A percentile compares a stretch with the other conserved stretches of the same genome.
Evolutionary conservation across 2,888 invertebrate genomes (phyloP).

Genomic region (Erebia palarica): DNA sequence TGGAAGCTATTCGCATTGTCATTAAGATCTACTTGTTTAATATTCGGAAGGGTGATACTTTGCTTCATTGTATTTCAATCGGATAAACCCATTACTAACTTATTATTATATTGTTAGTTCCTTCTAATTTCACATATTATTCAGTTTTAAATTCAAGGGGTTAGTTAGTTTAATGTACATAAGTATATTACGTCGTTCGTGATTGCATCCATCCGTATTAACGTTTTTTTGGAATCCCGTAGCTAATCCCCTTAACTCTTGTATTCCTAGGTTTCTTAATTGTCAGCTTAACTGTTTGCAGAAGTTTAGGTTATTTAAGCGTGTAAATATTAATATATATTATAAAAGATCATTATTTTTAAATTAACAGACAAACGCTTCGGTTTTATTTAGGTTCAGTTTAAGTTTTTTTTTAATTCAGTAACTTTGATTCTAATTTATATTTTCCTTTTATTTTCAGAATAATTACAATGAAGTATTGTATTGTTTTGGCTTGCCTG

Average conservation of each 20-base stretch:
- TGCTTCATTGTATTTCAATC: slow-evolving; percentile 24
- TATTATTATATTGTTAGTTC: neutral
- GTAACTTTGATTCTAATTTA: neutral
- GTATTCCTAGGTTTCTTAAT: no score
- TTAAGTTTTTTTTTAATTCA: neutral
- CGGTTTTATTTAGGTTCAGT: no score
- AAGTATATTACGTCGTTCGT: neutral
- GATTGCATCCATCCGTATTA: no score
- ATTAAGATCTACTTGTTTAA: slow-evolving; percentile 48
- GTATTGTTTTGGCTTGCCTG: slow-evolving; percentile 62
- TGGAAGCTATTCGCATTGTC: slow-evolving; percentile 45
- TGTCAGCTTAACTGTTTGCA: no score
- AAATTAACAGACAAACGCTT: no score
- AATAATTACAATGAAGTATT: slow-evolving; percentile 60
- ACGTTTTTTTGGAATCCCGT: no score
- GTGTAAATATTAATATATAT: no score
- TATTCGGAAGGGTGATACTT: slow-evolving; percentile 51
- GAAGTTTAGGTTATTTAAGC: no score
- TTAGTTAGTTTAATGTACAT: neutral
- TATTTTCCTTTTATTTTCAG: slow-evolving; percentile 40
- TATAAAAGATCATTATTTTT: no score
- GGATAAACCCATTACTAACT: neutral
- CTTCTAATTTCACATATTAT: neutral
- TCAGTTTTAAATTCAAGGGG: neutral
- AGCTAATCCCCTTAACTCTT: no score